Percentiles rank a stretch among this genome's conserved stretches.
These are phyloP conservation scores for Elgaria multicarinata DNA, from an alignment of 2,113 vertebrate species.

Conservation along the genomic window DNA sequence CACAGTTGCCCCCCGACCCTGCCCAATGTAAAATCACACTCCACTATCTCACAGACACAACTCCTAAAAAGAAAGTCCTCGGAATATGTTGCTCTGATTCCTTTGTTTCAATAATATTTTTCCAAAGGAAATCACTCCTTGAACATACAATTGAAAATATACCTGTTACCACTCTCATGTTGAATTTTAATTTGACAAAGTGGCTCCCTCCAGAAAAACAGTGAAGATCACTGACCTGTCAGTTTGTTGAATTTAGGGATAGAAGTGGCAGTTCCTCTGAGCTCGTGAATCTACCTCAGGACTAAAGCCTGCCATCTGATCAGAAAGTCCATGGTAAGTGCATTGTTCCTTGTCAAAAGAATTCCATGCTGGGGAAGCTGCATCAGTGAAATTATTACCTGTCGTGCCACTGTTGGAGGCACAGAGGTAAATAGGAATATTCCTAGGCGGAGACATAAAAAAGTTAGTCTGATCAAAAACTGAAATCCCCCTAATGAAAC, in stretches of 20 bases:
- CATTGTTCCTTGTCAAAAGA: not conserved
- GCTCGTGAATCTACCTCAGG: not conserved
- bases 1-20: conserved; percentile 46
- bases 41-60: conserved; percentile 74
- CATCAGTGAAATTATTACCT: not conserved
- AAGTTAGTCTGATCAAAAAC: conserved; percentile 46
- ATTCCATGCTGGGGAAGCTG: not conserved
- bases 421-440: not conserved
- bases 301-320: not conserved
- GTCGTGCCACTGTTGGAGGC: not conserved
- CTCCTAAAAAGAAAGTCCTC: conserved; percentile 65
- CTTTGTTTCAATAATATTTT: too few species aligned
- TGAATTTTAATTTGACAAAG: too few species aligned
- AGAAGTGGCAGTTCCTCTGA: conserved; percentile 36
- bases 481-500: conserved; percentile 57
- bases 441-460: conserved; percentile 39
- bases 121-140: too few species aligned
- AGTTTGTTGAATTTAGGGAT: conserved; percentile 41
- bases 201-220: too few species aligned
- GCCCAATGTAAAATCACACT: conserved; percentile 61
- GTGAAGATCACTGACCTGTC: too few species aligned
- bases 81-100: conserved; percentile 57
- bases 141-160: too few species aligned
- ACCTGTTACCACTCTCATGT: too few species aligned
- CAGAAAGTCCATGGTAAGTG: not conserved